Evolutionary conservation across 1,140 invertebrate genomes (phyloP), one percentile per base, ranked within the genome.

Genomic region (Doryteuthis pealeii): DNA sequence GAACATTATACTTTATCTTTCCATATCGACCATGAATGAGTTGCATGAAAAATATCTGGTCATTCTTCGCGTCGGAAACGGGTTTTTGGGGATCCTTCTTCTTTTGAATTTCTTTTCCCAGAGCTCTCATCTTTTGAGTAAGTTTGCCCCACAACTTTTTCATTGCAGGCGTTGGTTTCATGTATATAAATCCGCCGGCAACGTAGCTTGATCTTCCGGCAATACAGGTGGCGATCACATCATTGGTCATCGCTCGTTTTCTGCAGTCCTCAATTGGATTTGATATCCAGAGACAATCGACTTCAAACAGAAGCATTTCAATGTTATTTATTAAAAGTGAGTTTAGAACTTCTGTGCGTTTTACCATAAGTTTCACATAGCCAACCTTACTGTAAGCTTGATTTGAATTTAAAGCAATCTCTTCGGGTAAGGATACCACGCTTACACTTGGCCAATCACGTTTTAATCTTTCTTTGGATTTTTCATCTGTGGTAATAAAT

Each of bases 201-300:
- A 75, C 70, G 1, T 74, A 49, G n/a, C 72, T 68, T 26, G 65
- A 65, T 14, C 80, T n/a, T n/a, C n/a, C n/a, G n/a, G n/a, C n/a
- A n/a, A n/a, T n/a, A n/a, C n/a, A n/a, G n/a, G n/a, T n/a, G 0
- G 77, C 80, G 31, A 82, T 33, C 70, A 84, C 72, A 73, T 84
- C 82, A 58, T 66, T 74, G 1, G 66, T 72, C 22, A n/a, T 30
- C 18, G n/a, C 33, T 40, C 72, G 8, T 30, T 58, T 72, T 26
- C 74, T 69, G 30, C 81, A 70, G 14, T 67, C 45, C 35, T 78
- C 76, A 31, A 82, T 66, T 18, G 81, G 81, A 67, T 82, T 78
- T 62, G 70, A 66, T 18, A 84, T 30, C 82, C 82, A 84, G 10
- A 84, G 40, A 69, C 81, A 84, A 73, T 84, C 82, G n/a, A 84